Evolutionary conservation across 2,797 vertebrate genomes (phyloP).

Genomic region (Halcyon badia): DNA sequence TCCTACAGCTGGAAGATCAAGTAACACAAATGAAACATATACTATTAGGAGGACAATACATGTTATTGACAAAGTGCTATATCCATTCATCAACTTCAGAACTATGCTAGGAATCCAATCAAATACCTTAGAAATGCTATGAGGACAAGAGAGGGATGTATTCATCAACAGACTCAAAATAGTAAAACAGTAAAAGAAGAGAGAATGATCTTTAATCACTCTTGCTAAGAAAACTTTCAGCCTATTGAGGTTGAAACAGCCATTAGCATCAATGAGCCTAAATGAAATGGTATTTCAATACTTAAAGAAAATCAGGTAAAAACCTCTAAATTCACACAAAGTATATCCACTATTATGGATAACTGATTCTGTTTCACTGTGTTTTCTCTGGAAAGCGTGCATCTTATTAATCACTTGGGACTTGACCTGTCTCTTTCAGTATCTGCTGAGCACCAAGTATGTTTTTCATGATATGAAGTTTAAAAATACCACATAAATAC

Average conservation of each 20-base stretch:
- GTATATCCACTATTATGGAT: not conserved
- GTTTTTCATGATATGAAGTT: not conserved
- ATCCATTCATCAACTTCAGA: not conserved
- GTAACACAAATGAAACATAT: not conserved
- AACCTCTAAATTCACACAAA: not conserved
- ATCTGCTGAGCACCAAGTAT: not conserved
- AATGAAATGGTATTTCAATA: not conserved
- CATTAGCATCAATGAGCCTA: not conserved
- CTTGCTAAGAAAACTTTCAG: not conserved
- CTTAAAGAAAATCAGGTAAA: not conserved
- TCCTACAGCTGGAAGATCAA: not conserved
- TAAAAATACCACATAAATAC: not conserved
- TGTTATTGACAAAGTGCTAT: not conserved
- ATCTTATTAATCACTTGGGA: not conserved
- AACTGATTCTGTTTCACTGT: not conserved
- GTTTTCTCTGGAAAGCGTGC: fast-evolving
- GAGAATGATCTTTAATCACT: not conserved
- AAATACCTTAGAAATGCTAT: not conserved
- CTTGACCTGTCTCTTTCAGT: not conserved
- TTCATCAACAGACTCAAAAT: not conserved
- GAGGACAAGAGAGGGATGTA: not conserved
- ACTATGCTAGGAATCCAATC: not conserved
- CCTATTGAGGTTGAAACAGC: not conserved
- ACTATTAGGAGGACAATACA: not conserved
- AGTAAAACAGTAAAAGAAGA: not conserved